Conservation (phyloP, 2,888 invertebrate genomes). For the Heterodera filipjevi region DNA sequence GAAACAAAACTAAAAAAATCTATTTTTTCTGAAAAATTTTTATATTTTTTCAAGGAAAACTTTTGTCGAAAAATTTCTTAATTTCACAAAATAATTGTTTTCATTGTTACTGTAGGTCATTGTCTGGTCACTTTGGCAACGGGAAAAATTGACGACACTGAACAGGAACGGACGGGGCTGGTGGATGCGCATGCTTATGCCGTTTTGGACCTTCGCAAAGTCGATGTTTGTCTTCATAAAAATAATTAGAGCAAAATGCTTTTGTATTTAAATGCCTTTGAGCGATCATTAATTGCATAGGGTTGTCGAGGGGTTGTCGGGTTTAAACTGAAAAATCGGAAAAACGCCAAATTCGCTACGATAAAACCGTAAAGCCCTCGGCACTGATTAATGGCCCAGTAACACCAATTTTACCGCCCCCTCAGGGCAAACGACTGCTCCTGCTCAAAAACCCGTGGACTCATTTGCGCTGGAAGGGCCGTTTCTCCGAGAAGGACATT, state of each 20-base stretch:
- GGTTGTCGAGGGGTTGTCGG: too few species aligned
- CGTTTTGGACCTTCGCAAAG: conserved; percentile 81
- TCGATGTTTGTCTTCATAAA: conserved; percentile 38
- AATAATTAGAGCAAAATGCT: too few species aligned
- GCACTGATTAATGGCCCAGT: too few species aligned
- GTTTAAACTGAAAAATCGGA: too few species aligned
- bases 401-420: too few species aligned
- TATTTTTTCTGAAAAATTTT: too few species aligned
- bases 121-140: conserved; percentile 84
- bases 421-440: conserved; percentile 79
- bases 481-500: conserved; percentile 84
- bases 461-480: conserved; percentile 90
- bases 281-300: too few species aligned
- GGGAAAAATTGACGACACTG: conserved; percentile 77
- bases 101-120: conserved; percentile 66
- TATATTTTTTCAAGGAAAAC: neutral
- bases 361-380: too few species aligned
- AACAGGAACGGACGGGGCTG: conserved; percentile 84
- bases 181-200: conserved; percentile 93
- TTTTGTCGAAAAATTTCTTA: neutral
- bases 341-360: too few species aligned
- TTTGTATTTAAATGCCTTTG: neutral
- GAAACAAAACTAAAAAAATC: too few species aligned
- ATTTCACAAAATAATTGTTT: too few species aligned
- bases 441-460: conserved; percentile 96